Base-by-base conservation (phyloP, 2,888 invertebrate species). In the Trachelus tabidus region DNA sequence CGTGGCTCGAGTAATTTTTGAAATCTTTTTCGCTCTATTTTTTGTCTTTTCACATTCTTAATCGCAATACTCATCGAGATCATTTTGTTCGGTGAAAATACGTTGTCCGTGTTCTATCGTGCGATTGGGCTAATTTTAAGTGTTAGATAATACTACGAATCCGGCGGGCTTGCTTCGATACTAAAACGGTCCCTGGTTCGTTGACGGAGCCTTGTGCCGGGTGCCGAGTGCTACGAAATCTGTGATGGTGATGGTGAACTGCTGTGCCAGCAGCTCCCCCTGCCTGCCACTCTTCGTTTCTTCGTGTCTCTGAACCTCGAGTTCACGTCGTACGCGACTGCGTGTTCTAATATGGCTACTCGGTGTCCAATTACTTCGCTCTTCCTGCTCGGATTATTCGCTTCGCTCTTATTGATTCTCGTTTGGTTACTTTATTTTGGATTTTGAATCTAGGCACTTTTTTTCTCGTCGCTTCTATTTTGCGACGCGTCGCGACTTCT, bases 311-410 rank as follows among this genome's bases (percentile, higher is more conserved):
- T 31, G 33, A 12, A 71, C 34, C 71, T 12, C 71, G 71, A 71
- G 37, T 69, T 68, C 79, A 76, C 78, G 73, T 76, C 73, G 76
- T 73, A 69, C 76, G 79, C 69, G 73, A 76, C 85, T 81, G 75
- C 87, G 87, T 87, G 89, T 87, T 90, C 91, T 90, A 90, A 91
- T 90, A 91, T 91, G 89, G 91, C 90, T 86, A 88, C 88, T 85
- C 89, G 89, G 90, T 90, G 86, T 91, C 91, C 90, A 89, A 91
- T 91, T 91, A 90, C 91, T 87, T 86, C 85, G 85, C 82, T 85
- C 83, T 71, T 34, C 71, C 71, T 23, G 56, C 23, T 56, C 71
- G 71, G 31, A 11, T 71, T 71, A 78, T 83, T 81, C 81, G 80
- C 81, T 79, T 68, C 78, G 76, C 79, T 82, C 73, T 79, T 40